phyloP scores from a whole-genome alignment of 2,113 vertebrate species.

The Oryzias javanicus region DNA sequence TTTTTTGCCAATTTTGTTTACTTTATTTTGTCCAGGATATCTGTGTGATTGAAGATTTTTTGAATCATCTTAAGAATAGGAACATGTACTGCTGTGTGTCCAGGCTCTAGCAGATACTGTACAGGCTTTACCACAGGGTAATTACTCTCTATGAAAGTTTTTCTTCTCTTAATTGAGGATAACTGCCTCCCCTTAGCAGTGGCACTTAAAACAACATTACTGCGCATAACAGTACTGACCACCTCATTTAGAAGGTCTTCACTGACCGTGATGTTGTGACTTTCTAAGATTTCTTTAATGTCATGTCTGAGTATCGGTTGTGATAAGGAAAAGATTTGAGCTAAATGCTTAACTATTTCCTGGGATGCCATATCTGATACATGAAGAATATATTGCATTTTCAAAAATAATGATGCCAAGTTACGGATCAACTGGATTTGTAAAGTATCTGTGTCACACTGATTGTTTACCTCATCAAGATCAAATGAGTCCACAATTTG shows the following conservation, averaged over 20 bases:
- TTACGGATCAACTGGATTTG: background rate
- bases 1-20: constrained; percentile 1
- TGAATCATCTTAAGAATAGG: constrained; percentile 9
- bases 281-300: background rate
- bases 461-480: background rate
- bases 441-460: constrained; percentile 6
- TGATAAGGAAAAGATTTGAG: constrained; percentile 11
- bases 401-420: constrained; percentile 7
- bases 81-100: constrained; percentile 11
- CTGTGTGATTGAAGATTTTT: constrained; percentile 12
- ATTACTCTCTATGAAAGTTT: constrained; percentile 1
- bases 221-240: background rate
- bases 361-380: constrained; percentile 11
- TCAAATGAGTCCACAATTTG: background rate
- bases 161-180: background rate
- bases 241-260: constrained; percentile 3
- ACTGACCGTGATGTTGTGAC: background rate
- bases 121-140: constrained; percentile 11
- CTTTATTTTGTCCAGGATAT: constrained; percentile 6
- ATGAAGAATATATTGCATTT: constrained; percentile 8
- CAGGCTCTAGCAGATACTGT: constrained; percentile 2
- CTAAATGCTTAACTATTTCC: constrained; percentile 10
- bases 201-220: background rate
- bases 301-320: background rate
- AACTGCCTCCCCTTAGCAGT: background rate